Percentiles rank a stretch among this genome's conserved stretches.
Conservation (phyloP, 2,888 invertebrate species). For the Hedya salicella region DNA sequence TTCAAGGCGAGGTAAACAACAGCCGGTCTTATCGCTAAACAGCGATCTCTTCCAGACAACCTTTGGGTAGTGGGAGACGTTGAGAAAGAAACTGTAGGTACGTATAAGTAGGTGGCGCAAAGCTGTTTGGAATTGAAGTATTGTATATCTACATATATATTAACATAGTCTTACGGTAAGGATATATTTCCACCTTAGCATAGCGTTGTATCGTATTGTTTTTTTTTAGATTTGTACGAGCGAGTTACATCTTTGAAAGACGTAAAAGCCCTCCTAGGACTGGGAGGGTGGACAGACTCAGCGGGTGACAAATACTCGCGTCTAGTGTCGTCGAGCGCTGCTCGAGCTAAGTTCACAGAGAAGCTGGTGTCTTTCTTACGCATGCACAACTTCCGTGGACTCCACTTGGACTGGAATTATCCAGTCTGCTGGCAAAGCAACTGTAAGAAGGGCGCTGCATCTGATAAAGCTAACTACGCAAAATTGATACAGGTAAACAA, state of each 20-base stretch:
- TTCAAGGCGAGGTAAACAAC: too few relatives aligned
- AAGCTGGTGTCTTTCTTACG: constrained; percentile 89
- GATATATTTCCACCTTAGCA: too few relatives aligned
- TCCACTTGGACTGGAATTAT: constrained; percentile 98
- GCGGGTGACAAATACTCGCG: constrained; percentile 94
- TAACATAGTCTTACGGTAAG: too few relatives aligned
- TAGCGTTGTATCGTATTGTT: too few relatives aligned
- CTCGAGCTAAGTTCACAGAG: constrained; percentile 89
- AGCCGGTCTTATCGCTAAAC: too few relatives aligned
- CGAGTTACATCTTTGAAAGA: constrained; percentile 89
- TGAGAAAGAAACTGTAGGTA: too few relatives aligned
- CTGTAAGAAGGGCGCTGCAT: constrained; percentile 91
- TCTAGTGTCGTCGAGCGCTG: constrained; percentile 87
- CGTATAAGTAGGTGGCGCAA: too few relatives aligned
- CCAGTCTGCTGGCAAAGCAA: constrained; percentile 97
- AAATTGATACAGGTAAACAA: constrained; percentile 88
- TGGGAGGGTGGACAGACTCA: constrained; percentile 99
- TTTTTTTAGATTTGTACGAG: constrained; percentile 89
- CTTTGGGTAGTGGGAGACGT: too few relatives aligned
- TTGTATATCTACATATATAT: too few relatives aligned
- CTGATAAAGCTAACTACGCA: constrained; percentile 91
- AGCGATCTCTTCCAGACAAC: too few relatives aligned
- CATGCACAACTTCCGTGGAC: constrained; percentile 91
- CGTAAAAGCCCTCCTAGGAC: constrained; percentile 89
- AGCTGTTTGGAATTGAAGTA: too few relatives aligned